These are phyloP conservation scores for Silurus lanzhouensis DNA, from an alignment of 2,797 vertebrate species.

Conservation along the genomic window DNA sequence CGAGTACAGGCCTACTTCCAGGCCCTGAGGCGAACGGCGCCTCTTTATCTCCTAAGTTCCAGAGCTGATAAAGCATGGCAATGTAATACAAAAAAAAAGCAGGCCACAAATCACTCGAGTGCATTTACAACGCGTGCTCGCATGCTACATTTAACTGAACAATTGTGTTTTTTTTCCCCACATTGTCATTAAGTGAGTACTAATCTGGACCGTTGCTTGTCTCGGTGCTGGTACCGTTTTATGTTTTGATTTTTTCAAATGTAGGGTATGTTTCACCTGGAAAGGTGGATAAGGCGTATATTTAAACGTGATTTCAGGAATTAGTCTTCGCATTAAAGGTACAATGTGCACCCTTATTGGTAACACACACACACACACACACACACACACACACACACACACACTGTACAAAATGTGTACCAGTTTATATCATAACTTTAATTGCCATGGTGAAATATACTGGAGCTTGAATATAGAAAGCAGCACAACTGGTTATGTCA, in stretches of 20 bases:
- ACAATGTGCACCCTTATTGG: neutral
- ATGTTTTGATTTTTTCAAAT: neutral
- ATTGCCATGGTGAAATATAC: neutral
- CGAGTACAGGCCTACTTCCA: neutral
- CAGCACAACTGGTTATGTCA: neutral
- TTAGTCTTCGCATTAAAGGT: neutral
- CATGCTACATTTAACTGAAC: neutral
- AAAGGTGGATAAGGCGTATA: neutral
- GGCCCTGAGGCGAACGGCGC: slow-evolving; percentile 11
- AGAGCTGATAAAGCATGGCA: slow-evolving; percentile 9
- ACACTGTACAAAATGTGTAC: neutral
- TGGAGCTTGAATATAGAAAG: neutral
- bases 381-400: neutral
- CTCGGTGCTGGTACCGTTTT: neutral
- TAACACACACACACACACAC: neutral
- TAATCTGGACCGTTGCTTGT: neutral
- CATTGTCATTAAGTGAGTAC: neutral
- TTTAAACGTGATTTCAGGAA: neutral
- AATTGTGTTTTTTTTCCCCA: neutral
- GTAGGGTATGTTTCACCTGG: neutral
- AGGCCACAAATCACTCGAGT: neutral
- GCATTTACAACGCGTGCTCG: neutral
- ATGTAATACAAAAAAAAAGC: neutral
- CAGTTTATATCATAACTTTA: neutral
- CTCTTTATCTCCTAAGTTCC: slow-evolving; percentile 14